phyloP scores from a whole-genome alignment of 2,797 vertebrate species.

The Sylvia borin region DNA sequence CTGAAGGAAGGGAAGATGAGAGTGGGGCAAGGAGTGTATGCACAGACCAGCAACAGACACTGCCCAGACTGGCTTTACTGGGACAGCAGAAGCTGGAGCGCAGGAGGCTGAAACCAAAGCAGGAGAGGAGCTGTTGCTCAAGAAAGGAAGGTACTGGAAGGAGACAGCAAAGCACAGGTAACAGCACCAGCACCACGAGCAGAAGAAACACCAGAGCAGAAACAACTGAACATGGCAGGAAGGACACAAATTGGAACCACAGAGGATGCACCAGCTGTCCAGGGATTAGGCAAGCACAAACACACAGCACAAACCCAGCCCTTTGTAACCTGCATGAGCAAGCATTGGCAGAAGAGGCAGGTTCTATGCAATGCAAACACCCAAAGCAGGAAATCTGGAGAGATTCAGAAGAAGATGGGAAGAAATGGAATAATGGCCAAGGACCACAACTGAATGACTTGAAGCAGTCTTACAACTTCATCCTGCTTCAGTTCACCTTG shows the following conservation, averaged over 20 bases:
- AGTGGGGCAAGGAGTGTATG: background rate
- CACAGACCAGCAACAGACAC: background rate
- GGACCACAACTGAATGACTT: background rate
- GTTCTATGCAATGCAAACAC: background rate
- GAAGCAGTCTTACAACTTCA: background rate
- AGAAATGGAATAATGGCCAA: background rate
- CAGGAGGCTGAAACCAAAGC: background rate
- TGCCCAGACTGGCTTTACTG: background rate
- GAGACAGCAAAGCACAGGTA: background rate
- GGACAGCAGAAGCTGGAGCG: accelerated
- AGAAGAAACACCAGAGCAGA: no score
- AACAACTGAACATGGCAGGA: background rate
- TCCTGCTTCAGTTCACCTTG: background rate
- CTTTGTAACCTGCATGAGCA: background rate
- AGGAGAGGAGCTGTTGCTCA: background rate
- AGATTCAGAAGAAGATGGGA: background rate
- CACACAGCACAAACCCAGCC: background rate
- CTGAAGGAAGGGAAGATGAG: background rate
- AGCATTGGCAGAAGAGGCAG: background rate
- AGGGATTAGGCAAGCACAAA: background rate
- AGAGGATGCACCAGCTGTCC: background rate
- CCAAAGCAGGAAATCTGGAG: background rate
- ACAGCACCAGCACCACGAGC: background rate
- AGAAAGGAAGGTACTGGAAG: background rate
- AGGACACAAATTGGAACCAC: background rate